Percentiles rank a stretch among this genome's conserved stretches.
phyloP scores from a whole-genome alignment of 2,888 invertebrate genomes.

The Amaurobius ferox region DNA sequence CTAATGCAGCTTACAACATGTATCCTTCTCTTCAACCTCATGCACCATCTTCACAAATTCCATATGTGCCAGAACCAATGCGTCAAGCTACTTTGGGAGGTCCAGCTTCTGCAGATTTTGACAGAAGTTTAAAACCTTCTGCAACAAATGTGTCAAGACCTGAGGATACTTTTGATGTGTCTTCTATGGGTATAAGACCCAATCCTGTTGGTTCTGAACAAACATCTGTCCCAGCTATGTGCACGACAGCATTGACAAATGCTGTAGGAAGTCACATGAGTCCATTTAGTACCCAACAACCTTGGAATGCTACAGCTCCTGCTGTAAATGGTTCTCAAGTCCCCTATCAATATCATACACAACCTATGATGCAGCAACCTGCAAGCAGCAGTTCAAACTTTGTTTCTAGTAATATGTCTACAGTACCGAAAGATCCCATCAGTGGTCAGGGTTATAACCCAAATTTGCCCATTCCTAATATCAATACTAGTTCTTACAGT shows the following conservation, averaged over 20 bases:
- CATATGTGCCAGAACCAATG: constrained; percentile 27
- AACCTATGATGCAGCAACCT: neutral
- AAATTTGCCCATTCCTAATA: neutral
- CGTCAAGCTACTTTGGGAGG: constrained; percentile 52
- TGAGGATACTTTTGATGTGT: constrained; percentile 33
- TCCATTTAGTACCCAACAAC: constrained; percentile 2
- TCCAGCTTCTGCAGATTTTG: constrained; percentile 18
- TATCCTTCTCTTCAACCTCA: constrained; percentile 14
- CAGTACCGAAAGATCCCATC: neutral
- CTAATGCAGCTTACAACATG: constrained; percentile 13
- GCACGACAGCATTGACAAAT: constrained; percentile 28
- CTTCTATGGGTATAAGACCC: constrained; percentile 71
- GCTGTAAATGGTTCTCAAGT: neutral
- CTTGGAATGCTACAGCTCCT: neutral
- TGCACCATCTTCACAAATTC: neutral
- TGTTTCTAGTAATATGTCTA: neutral
- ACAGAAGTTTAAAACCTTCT: constrained; percentile 45
- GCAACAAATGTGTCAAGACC: constrained; percentile 2
- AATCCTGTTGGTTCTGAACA: constrained; percentile 74
- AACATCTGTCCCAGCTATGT: constrained; percentile 55
- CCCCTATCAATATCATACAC: neutral
- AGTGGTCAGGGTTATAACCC: neutral
- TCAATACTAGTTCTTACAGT: neutral
- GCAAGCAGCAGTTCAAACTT: neutral
- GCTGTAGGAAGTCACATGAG: constrained; percentile 5